These are phyloP conservation scores for Folsomia candida DNA, from an alignment of 2,888 invertebrate species.

Conservation along the genomic window DNA sequence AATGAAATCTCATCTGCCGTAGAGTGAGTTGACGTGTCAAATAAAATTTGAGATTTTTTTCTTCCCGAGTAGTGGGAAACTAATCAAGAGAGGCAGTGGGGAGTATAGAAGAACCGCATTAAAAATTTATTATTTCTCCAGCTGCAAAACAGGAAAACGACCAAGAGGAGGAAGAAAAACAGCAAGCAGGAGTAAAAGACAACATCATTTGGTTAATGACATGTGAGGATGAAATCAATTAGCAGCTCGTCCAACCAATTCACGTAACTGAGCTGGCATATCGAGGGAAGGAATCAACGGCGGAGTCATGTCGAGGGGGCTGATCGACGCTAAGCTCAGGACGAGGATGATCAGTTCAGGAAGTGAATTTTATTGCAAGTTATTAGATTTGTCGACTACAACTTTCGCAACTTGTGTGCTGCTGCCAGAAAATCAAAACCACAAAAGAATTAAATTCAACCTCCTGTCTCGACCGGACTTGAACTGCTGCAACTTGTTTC, in stretches of 20 bases:
- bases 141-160: background rate
- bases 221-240: conserved; percentile 8
- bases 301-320: too few relatives aligned
- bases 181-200: background rate
- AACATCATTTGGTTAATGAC: background rate
- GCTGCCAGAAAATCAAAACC: background rate
- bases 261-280: too few relatives aligned
- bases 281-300: too few relatives aligned
- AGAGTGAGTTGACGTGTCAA: background rate
- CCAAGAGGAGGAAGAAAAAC: background rate
- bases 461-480: background rate
- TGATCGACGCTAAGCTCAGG: too few relatives aligned
- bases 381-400: background rate
- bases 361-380: background rate
- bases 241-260: background rate
- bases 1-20: background rate
- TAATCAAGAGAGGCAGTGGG: background rate
- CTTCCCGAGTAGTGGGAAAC: background rate
- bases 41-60: background rate
- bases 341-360: background rate
- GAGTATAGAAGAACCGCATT: background rate
- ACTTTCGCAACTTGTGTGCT: background rate
- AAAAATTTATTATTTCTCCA: background rate
- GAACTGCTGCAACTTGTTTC: background rate
- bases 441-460: background rate